Conservation (phyloP, 2,113 vertebrate species). For the Cyphomyrus plagiostoma region DNA sequence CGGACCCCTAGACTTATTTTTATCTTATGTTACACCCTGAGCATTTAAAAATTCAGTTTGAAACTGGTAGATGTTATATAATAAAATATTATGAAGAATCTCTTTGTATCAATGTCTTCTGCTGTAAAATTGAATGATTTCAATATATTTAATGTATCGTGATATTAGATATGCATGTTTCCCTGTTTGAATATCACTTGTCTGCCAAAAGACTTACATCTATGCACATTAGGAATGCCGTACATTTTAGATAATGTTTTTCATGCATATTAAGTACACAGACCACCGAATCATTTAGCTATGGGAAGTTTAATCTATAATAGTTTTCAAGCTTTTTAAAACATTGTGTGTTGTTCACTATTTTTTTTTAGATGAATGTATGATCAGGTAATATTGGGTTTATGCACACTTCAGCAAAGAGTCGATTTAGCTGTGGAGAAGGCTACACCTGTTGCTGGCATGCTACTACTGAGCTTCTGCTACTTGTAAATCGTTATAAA, state of each 20-base stretch:
- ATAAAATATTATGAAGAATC: background rate
- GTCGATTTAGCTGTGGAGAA: conserved; percentile 21
- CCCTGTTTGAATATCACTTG: background rate
- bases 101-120: background rate
- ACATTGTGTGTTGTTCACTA: background rate
- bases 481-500: conserved; percentile 28
- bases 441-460: conserved; percentile 23
- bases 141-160: background rate
- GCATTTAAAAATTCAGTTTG: background rate
- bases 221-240: background rate
- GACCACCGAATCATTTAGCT: background rate
- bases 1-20: background rate
- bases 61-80: background rate
- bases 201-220: background rate
- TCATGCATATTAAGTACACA: background rate
- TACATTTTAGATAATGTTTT: background rate
- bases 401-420: background rate
- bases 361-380: background rate
- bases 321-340: background rate
- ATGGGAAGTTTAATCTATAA: background rate
- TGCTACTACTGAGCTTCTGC: conserved; percentile 28
- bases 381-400: background rate
- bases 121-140: background rate
- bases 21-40: background rate
- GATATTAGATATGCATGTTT: background rate